Evolutionary conservation across 2,888 invertebrate genomes (phyloP).

Genomic region (Craniophora ligustri): DNA sequence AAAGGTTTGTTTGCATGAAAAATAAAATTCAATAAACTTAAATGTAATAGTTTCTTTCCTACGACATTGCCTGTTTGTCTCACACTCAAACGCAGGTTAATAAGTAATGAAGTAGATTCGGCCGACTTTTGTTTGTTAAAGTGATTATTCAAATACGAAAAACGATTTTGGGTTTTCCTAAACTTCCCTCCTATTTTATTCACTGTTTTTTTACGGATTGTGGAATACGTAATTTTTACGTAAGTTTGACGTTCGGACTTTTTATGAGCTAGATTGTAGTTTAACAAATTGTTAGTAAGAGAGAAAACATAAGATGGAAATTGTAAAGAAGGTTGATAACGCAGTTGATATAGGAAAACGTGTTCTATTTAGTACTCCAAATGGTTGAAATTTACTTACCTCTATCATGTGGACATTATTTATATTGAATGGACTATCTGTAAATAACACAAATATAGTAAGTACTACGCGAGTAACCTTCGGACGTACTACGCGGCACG

Average conservation of each 20-base stretch:
- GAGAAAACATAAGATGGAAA: slow-evolving; percentile 27
- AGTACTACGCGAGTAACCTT: slow-evolving; percentile 49
- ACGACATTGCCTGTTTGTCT: slow-evolving; percentile 67
- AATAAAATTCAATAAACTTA: slow-evolving; percentile 49
- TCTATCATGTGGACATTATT: slow-evolving; percentile 54
- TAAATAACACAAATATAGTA: slow-evolving; percentile 53
- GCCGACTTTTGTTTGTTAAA: slow-evolving; percentile 86
- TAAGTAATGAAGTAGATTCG: slow-evolving; percentile 86
- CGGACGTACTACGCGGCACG: slow-evolving; percentile 51
- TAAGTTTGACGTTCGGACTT: slow-evolving; percentile 65
- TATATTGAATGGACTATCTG: slow-evolving; percentile 57
- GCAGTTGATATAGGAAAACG: slow-evolving; percentile 19
- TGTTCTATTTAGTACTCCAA: slow-evolving; percentile 37
- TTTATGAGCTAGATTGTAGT: slow-evolving; percentile 52
- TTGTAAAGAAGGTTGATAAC: slow-evolving; percentile 18
- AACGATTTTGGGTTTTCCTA: slow-evolving; percentile 86
- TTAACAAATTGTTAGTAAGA: slow-evolving; percentile 41
- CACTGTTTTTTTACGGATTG: slow-evolving; percentile 84
- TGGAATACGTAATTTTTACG: slow-evolving; percentile 80
- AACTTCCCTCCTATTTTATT: slow-evolving; percentile 88
- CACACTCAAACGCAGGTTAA: slow-evolving; percentile 80
- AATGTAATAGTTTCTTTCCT: slow-evolving; percentile 36
- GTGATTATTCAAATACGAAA: slow-evolving; percentile 88
- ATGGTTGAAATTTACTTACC: slow-evolving; percentile 36
- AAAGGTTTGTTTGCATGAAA: slow-evolving; percentile 23